A percentile compares a stretch with the other conserved stretches of the same genome.
Evolutionary conservation across 2,888 invertebrate species (phyloP).

Genomic region (Tridacna crocea): DNA sequence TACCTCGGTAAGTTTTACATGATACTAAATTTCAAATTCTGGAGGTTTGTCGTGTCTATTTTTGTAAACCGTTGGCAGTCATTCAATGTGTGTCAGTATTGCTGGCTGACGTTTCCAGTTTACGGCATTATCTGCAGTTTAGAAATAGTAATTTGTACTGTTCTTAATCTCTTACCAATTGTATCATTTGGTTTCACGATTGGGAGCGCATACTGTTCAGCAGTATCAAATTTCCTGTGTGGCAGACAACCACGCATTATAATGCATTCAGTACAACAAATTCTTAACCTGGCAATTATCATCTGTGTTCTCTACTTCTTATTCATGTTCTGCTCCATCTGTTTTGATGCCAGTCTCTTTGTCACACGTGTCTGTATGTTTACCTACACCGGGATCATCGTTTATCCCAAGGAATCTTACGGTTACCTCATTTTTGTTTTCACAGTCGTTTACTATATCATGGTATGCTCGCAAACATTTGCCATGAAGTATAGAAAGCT

Average conservation of each 20-base stretch:
- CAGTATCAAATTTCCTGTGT: too few relatives aligned
- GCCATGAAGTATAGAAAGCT: conserved; percentile 38
- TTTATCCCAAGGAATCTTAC: conserved; percentile 55
- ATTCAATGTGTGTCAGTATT: background rate
- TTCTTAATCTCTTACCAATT: too few relatives aligned
- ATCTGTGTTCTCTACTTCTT: conserved; percentile 21
- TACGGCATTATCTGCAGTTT: conserved; percentile 44
- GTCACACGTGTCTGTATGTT: too few relatives aligned
- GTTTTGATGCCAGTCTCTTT: conserved; percentile 59
- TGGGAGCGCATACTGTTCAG: conserved; percentile 12
- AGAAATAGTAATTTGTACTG: conserved; percentile 41
- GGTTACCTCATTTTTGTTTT: conserved; percentile 60
- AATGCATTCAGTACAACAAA: too few relatives aligned
- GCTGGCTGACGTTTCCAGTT: conserved; percentile 24
- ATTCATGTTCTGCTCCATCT: conserved; percentile 62
- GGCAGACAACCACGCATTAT: too few relatives aligned
- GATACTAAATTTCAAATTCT: conserved; percentile 55
- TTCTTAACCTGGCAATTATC: conserved; percentile 1
- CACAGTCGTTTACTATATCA: conserved; percentile 59
- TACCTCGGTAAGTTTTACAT: conserved; percentile 54
- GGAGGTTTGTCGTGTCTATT: conserved; percentile 38
- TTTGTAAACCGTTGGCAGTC: conserved; percentile 34
- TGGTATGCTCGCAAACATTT: conserved; percentile 43
- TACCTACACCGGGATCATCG: conserved; percentile 60
- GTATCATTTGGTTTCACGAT: conserved; percentile 34